Base-by-base conservation (phyloP, 2,888 invertebrate genomes). In the Lepeophtheirus nordmannii region DNA sequence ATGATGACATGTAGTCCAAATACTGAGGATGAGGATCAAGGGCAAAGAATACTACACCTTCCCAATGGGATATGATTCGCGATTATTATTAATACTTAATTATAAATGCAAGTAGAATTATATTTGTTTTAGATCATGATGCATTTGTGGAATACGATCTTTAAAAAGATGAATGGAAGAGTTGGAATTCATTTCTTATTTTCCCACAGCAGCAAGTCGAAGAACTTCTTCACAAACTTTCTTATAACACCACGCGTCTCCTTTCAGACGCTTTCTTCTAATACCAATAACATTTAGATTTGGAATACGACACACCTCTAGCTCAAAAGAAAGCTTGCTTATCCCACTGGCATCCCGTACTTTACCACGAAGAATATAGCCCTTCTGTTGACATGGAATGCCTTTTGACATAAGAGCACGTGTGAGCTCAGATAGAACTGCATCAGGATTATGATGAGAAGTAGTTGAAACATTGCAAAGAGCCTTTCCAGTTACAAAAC, bases 211-310 rank as follows among this genome's bases (percentile, higher is more conserved):
- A 46, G 81, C 79, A 67, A 82, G 73, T 9, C 81, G 80, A 37
- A 83, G 74, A 37, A 87, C 81, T 73, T 86, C 82, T 74, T 87
- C 86, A 73, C 86, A 86, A 40, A 86, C 82, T 70, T 80, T 82
- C 74, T 87, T 87, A 76, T 88, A 88, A 69, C 84, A 82, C 85
- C 87, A 87, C 1, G 84, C 82, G 73, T 87, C 85, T 0, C 87
- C 87, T 73, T 83, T 84, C 58, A 87, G 79, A 7, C 87, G 77
- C 73, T 86, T 87, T 67, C 87, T 78, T 66, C 83, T 78, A 67
- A 87, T 82, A 38, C 85, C 86, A 7, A 82, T 80, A 58, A 78
- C 72, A 17, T 76, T 73, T 68, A 75, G 73, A 69, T 76, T 76
- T 11, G 77, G 77, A 30, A 80, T 71, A 40, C 72, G 71, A 69